Conservation (phyloP, 2,797 vertebrate genomes). For the Craterocephalus amniculus region DNA sequence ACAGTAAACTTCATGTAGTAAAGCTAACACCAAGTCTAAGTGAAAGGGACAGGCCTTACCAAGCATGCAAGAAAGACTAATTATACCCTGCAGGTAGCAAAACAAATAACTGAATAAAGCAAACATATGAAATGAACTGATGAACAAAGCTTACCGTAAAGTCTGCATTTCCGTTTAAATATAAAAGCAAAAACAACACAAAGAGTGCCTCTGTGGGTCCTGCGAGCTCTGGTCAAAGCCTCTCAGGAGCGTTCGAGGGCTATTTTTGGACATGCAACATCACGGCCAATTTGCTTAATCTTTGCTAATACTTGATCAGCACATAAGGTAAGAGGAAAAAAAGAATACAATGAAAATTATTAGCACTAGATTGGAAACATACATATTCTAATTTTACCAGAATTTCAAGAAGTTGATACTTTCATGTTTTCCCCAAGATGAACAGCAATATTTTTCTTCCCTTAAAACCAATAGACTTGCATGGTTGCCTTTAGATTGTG, state of each 20-base stretch:
- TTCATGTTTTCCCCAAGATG: background rate
- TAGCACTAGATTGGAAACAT: background rate
- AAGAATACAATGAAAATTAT: background rate
- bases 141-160: constrained; percentile 72
- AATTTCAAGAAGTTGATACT: background rate
- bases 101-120: constrained; percentile 11
- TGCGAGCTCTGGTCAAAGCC: constrained; percentile 70
- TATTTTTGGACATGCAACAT: constrained; percentile 82
- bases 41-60: background rate
- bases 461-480: background rate
- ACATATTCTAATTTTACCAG: background rate
- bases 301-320: constrained; percentile 86
- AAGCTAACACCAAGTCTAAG: constrained; percentile 16
- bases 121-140: constrained; percentile 14
- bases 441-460: background rate
- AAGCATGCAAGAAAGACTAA: constrained; percentile 20
- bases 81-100: constrained; percentile 2
- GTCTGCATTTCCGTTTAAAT: constrained; percentile 70
- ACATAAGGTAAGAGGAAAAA: constrained; percentile 47
- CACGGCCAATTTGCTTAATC: constrained; percentile 93
- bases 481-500: background rate
- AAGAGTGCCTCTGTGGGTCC: constrained; percentile 50
- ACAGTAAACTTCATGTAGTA: background rate
- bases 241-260: constrained; percentile 69
- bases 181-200: constrained; percentile 49